A percentile compares a stretch with the other conserved stretches of the same genome.
phyloP scores from a whole-genome alignment of 2,888 invertebrate species.

The Ochropleura plecta region DNA sequence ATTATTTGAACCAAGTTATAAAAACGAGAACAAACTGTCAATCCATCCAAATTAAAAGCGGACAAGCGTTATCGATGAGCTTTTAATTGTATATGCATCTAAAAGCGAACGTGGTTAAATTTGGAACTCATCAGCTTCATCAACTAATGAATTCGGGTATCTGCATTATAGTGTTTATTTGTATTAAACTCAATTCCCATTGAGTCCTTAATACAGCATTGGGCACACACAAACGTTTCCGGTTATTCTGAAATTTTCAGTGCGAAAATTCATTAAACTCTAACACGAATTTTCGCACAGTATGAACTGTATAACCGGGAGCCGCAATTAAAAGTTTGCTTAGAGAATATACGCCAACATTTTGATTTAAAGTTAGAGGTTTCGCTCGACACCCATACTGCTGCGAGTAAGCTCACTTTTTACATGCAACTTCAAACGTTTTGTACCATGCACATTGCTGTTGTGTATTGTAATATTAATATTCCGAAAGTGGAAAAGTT shows the following conservation, averaged over 20 bases:
- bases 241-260: constrained; percentile 76
- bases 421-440: constrained; percentile 61
- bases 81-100: constrained; percentile 40
- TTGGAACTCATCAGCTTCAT: constrained; percentile 27
- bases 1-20: constrained; percentile 20
- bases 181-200: constrained; percentile 65
- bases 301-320: constrained; percentile 82
- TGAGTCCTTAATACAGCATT: constrained; percentile 43
- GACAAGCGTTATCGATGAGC: constrained; percentile 15
- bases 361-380: constrained; percentile 87
- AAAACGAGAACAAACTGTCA: background rate
- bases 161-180: constrained; percentile 67
- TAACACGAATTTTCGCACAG: constrained; percentile 83
- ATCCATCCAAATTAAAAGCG: constrained; percentile 19
- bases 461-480: constrained; percentile 34
- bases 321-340: constrained; percentile 89
- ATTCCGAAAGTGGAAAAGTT: constrained; percentile 30
- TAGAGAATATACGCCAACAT: constrained; percentile 84
- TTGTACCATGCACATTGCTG: constrained; percentile 37
- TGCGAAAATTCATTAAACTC: constrained; percentile 85
- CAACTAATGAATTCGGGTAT: constrained; percentile 51
- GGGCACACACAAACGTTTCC: constrained; percentile 66
- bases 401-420: constrained; percentile 63
- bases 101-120: constrained; percentile 23
- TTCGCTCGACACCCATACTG: constrained; percentile 72